A percentile compares a stretch with the other conserved stretches of the same genome.
phyloP scores from a whole-genome alignment of 2,113 vertebrate genomes.

The Lophotis ruficrista region DNA sequence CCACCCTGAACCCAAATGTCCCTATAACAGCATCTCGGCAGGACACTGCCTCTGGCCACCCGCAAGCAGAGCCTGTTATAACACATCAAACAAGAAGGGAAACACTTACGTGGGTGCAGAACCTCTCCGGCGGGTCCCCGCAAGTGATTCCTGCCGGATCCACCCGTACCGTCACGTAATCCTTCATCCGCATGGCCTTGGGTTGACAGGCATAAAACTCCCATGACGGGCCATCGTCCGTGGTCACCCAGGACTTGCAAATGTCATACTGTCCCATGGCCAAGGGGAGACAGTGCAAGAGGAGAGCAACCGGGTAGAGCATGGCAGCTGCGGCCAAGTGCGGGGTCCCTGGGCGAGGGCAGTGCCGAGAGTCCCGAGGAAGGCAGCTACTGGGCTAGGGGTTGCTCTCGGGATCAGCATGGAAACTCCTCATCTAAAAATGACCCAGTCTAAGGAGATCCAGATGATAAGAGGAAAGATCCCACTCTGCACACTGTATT shows the following conservation, averaged over 20 bases:
- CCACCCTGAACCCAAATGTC: not conserved
- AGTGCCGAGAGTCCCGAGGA: slow-evolving; percentile 65
- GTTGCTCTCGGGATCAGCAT: slow-evolving; percentile 79
- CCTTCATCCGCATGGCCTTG: slow-evolving; percentile 88
- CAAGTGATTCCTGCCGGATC: slow-evolving; percentile 93
- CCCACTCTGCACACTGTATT: not conserved
- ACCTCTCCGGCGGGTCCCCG: slow-evolving; percentile 92
- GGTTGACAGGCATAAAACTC: slow-evolving; percentile 97
- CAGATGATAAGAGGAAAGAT: not conserved
- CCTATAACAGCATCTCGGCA: not conserved
- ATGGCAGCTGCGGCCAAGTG: slow-evolving; percentile 78
- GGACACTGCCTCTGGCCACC: not conserved
- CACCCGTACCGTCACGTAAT: slow-evolving; percentile 90
- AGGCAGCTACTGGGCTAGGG: slow-evolving; percentile 77
- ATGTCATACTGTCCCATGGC: slow-evolving; percentile 91
- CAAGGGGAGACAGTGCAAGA: slow-evolving; percentile 84
- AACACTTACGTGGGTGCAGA: slow-evolving; percentile 95
- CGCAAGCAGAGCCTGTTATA: not conserved
- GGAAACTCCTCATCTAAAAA: slow-evolving; percentile 74
- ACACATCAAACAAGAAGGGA: not conserved
- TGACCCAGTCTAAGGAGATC: not conserved
- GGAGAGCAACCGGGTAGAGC: slow-evolving; percentile 80
- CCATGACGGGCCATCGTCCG: slow-evolving; percentile 93
- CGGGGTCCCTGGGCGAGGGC: slow-evolving; percentile 25
- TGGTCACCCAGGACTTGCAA: slow-evolving; percentile 97